Evolutionary conservation across 2,797 vertebrate species (phyloP), one percentile per base, ranked within the genome.

Genomic region (Meriones psammophilus): DNA sequence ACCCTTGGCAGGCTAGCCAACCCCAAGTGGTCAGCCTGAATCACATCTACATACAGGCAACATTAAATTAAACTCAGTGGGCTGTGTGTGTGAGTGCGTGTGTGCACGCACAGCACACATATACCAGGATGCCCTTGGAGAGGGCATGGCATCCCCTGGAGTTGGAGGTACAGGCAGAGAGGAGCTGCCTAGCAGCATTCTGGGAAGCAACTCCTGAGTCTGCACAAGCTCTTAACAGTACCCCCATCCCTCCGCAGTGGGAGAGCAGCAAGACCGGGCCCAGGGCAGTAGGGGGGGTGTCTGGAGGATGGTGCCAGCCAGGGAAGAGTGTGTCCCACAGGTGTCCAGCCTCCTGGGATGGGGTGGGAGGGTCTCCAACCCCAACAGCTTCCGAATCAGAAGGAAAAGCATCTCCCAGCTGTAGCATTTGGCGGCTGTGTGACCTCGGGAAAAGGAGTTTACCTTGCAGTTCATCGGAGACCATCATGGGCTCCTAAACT

Each of bases 261-360:
- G 74, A 79, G n/a, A 46, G 73, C 33, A 0, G 78, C 91, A 56
- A 22, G 4, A n/a, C 24, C 0, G 9, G 9, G 39, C 56, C 89
- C 20, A 58, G 36, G 89, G 91, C 88, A 69, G 56, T 90, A 17
- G 15, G 17, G 50, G 36, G 8, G 28, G 33, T 6, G 12, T 36
- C 96, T 22, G 86, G 96, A 42, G 79, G 93, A 95, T 58, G 33
- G 94, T 39, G 50, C 79, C 81, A 87, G 93, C 91, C 96, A 93
- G 96, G 94, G 91, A 69, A 60, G 56, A 46, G 54, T 17, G 13
- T 22, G 58, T 62, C 18, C 62, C 28, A 24, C 56, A 1, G 24
- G 4, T 46, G 7, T 30, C 12, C 15, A 26, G 66, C 12, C 84
- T 77, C 71, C 50, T 1, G 22, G 54, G 58, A 26, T 1, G 17